Conservation (phyloP, 2,888 invertebrate genomes). For the Leptinotarsa haldemani region DNA sequence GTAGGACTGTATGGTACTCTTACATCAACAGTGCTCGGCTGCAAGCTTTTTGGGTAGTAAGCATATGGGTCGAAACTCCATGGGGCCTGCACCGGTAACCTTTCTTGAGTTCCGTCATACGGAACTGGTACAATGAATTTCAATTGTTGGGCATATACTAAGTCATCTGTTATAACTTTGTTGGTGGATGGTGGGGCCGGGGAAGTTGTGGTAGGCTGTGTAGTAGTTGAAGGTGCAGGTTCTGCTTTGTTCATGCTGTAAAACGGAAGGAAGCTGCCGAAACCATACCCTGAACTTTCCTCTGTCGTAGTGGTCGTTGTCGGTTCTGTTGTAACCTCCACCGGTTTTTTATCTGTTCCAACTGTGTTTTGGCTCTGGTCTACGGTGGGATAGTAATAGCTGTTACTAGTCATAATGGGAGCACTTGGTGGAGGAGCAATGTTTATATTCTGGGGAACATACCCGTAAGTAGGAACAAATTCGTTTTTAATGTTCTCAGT, state of each 20-base stretch:
- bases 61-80: slow-evolving; percentile 60
- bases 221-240: slow-evolving; percentile 42
- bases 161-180: slow-evolving; percentile 40
- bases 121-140: slow-evolving; percentile 62
- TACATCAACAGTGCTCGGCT: slow-evolving; percentile 57
- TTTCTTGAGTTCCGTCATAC: slow-evolving; percentile 44
- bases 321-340: slow-evolving; percentile 37
- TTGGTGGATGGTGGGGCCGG: slow-evolving; percentile 38
- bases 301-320: slow-evolving; percentile 44
- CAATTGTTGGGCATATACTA: slow-evolving; percentile 56
- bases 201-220: slow-evolving; percentile 48
- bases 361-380: slow-evolving; percentile 14
- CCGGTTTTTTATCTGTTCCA: slow-evolving; percentile 23
- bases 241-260: slow-evolving; percentile 39
- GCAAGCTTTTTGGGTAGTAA: slow-evolving; percentile 59
- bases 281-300: slow-evolving; percentile 38
- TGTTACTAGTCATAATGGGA: background rate
- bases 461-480: slow-evolving; percentile 2
- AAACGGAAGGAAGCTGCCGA: slow-evolving; percentile 44
- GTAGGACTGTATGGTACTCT: slow-evolving; percentile 60
- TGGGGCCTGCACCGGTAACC: slow-evolving; percentile 49
- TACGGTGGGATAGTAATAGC: slow-evolving; percentile 12
- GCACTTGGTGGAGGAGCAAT: slow-evolving; percentile 5
- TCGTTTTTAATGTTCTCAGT: background rate
- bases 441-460: slow-evolving; percentile 19